Evolutionary conservation across 2,113 vertebrate genomes (phyloP), one percentile per base, ranked within the genome.

Genomic region (Equus quagga): DNA sequence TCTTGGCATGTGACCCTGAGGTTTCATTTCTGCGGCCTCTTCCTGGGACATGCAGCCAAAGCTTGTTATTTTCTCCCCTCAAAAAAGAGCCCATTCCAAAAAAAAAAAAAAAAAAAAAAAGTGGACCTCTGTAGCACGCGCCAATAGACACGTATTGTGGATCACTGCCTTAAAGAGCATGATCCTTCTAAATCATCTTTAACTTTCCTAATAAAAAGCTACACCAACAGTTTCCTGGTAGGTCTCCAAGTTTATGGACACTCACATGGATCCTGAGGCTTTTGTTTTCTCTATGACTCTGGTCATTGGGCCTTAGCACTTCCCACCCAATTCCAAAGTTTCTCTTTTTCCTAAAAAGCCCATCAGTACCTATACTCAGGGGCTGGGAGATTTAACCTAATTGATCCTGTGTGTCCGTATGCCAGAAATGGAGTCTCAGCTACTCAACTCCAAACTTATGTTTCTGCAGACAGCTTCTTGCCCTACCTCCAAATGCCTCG

Each of bases 61-160:
- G 8, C 13, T 51, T 62, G 23, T 44, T 64, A 11, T 33, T 72
- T 89, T 33, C 56, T 69, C 33, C 62, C 36, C 65, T 14, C 0
- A 23, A 19, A 65, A 21, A 18, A 46, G 65, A 65, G 64, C 41
- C 81, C 8, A 76, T 69, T 28, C 41, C 78, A n/a, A 83, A 31
- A 28, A 46, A 67, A 23, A 46, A 3, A n/a, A n/a, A n/a, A 64
- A 21, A 33, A 10, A 44, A 54, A 44, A 67, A 23, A 46, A 3
- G 2, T 26, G n/a, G n/a, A 41, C 3, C 0, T 0, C 7, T 4
- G 33, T 14, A 54, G 46, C 5, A 18, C 5, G 10, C 13, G 8
- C 1, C 58, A 19, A 54, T 0, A 1, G 80, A 28, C 17, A 44
- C 1, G 0, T 0, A 2, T 0, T 33, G 8, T 4, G 58, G 15